phyloP scores from a whole-genome alignment of 2,113 vertebrate genomes.

The Rynchops niger region DNA sequence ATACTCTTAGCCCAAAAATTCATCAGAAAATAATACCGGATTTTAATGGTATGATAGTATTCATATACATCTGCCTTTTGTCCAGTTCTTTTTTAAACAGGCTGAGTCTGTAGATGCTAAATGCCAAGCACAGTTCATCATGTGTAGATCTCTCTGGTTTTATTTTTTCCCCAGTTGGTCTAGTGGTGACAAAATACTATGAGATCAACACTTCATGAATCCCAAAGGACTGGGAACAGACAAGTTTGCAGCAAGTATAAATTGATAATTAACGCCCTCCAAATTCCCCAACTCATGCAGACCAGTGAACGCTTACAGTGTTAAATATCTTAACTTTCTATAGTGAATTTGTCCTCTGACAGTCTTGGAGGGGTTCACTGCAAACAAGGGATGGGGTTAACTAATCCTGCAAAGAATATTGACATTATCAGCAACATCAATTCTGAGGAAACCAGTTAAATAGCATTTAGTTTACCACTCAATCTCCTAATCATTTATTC shows the following conservation, averaged over 20 bases:
- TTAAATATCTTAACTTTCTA: background rate
- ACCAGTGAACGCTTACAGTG: background rate
- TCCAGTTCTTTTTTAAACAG: background rate
- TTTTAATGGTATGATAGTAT: background rate
- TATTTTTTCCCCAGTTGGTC: background rate
- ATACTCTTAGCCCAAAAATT: background rate
- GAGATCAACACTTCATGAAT: background rate
- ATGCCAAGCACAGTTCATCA: background rate
- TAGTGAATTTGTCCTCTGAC: background rate
- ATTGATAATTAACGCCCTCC: background rate
- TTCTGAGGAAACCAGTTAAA: background rate
- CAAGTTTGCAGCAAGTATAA: background rate
- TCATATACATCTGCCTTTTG: background rate
- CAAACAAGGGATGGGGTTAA: background rate
- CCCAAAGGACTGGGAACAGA: background rate
- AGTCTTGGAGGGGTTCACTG: background rate
- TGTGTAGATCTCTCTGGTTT: background rate
- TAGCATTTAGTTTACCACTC: background rate
- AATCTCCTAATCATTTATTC: background rate
- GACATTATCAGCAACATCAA: background rate
- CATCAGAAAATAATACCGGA: background rate
- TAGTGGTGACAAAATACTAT: background rate
- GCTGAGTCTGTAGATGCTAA: background rate
- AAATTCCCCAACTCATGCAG: background rate
- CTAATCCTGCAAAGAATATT: background rate